These are phyloP conservation scores for Synanthedon vespiformis DNA, from an alignment of 2,888 invertebrate genomes.

Conservation along the genomic window DNA sequence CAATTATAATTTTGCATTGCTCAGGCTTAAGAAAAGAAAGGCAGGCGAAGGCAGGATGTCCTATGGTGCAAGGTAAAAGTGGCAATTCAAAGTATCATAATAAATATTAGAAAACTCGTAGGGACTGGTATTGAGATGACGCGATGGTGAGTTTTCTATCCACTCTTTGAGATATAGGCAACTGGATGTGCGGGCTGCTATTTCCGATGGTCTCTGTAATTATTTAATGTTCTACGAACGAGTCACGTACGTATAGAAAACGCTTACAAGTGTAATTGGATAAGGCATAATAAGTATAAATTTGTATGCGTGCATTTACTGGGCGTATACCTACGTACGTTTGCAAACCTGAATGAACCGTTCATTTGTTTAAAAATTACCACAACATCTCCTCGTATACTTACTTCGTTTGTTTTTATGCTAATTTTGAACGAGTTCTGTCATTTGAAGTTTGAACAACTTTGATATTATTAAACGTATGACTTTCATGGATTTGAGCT, in stretches of 20 bases:
- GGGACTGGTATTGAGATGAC: slow-evolving; percentile 5
- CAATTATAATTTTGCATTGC: no score
- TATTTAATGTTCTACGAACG: neutral
- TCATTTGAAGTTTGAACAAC: no score
- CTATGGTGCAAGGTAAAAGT: neutral
- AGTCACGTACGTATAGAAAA: neutral
- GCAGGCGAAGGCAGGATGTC: neutral
- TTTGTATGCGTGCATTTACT: slow-evolving; percentile 2
- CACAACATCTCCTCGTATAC: no score
- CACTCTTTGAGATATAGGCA: neutral
- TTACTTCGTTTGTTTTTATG: no score
- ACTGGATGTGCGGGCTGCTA: neutral
- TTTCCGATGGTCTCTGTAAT: slow-evolving; percentile 3
- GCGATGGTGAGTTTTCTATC: neutral
- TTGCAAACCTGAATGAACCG: no score
- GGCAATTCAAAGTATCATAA: slow-evolving; percentile 4
- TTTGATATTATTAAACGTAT: no score
- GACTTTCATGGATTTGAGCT: no score
- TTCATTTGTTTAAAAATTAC: no score
- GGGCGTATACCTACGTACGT: no score
- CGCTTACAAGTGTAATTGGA: neutral
- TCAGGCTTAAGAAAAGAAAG: no score
- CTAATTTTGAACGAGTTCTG: no score
- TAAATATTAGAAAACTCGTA: slow-evolving; percentile 12
- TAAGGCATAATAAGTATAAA: slow-evolving; percentile 3